Percentiles rank a stretch among this genome's conserved stretches.
These are phyloP conservation scores for Vidua macroura DNA, from an alignment of 2,113 vertebrate species.

Conservation along the genomic window DNA sequence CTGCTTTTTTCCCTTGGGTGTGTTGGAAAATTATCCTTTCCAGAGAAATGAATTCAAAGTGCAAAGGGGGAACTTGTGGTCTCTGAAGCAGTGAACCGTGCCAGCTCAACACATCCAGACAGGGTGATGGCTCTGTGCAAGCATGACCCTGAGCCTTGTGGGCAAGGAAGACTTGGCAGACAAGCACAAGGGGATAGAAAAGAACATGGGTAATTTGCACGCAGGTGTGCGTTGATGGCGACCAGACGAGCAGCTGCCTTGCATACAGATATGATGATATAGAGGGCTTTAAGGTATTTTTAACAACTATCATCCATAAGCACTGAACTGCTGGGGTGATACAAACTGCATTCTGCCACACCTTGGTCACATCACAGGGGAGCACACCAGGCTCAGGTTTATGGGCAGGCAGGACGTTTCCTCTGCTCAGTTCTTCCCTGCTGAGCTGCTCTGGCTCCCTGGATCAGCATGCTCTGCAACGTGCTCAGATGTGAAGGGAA, in stretches of 20 bases:
- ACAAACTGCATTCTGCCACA: neutral
- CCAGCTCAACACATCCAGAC: neutral
- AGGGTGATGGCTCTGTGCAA: neutral
- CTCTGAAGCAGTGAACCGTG: neutral
- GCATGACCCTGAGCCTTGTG: neutral
- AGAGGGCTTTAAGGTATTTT: neutral
- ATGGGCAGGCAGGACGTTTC: neutral
- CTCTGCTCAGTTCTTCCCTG: neutral
- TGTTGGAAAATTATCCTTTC: neutral
- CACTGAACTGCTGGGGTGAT: neutral
- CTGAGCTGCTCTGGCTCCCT: neutral
- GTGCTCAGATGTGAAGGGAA: neutral
- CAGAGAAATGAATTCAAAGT: neutral
- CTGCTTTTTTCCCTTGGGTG: neutral
- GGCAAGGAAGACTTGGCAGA: neutral
- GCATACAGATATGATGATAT: neutral
- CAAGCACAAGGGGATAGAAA: neutral
- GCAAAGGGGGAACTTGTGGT: neutral
- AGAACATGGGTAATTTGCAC: neutral
- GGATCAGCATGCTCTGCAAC: neutral
- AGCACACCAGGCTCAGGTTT: neutral
- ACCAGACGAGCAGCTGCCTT: neutral
- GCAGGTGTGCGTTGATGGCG: rapidly evolving
- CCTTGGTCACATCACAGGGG: neutral
- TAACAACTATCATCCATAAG: neutral